Percentiles rank a stretch among this genome's conserved stretches.
These are phyloP conservation scores for Thereva nobilitata DNA, from an alignment of 2,888 invertebrate genomes.

Conservation along the genomic window DNA sequence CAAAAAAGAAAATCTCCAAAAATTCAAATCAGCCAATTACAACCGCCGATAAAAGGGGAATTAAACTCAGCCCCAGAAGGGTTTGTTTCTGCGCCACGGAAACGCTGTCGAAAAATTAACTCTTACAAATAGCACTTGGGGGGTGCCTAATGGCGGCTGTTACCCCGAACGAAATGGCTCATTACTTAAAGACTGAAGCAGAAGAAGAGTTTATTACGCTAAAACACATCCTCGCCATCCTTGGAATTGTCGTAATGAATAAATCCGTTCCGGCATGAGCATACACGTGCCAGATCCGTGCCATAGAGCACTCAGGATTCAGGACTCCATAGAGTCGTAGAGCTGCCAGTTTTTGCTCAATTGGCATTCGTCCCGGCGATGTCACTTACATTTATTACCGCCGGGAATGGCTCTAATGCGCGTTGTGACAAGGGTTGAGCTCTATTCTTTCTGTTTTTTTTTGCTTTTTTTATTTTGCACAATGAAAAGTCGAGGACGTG, in stretches of 20 bases:
- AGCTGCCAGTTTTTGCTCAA: conserved; percentile 16
- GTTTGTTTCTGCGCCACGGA: too few species aligned
- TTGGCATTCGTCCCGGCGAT: conserved; percentile 24
- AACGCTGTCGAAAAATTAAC: too few species aligned
- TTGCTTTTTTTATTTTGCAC: neutral
- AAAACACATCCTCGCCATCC: conserved; percentile 22
- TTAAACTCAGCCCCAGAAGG: too few species aligned
- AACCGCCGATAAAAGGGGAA: too few species aligned
- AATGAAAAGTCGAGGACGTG: conserved; percentile 1
- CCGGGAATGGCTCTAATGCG: conserved; percentile 15
- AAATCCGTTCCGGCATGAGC: conserved; percentile 10
- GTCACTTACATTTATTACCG: conserved; percentile 33
- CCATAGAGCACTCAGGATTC: too few species aligned
- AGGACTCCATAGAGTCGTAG: neutral
- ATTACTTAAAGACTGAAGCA: conserved; percentile 7
- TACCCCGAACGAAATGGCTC: neutral
- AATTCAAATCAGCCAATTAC: too few species aligned
- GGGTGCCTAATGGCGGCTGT: neutral
- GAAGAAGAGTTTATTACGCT: conserved; percentile 23
- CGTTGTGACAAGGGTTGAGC: conserved; percentile 2
- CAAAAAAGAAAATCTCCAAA: too few species aligned
- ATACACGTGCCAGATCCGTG: conserved; percentile 10
- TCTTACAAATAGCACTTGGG: too few species aligned
- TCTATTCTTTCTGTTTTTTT: neutral
- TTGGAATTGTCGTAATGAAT: conserved; percentile 17